Evolutionary conservation across 1,140 invertebrate genomes (phyloP), one percentile per base, ranked within the genome.

Genomic region (Bombus superbus): DNA sequence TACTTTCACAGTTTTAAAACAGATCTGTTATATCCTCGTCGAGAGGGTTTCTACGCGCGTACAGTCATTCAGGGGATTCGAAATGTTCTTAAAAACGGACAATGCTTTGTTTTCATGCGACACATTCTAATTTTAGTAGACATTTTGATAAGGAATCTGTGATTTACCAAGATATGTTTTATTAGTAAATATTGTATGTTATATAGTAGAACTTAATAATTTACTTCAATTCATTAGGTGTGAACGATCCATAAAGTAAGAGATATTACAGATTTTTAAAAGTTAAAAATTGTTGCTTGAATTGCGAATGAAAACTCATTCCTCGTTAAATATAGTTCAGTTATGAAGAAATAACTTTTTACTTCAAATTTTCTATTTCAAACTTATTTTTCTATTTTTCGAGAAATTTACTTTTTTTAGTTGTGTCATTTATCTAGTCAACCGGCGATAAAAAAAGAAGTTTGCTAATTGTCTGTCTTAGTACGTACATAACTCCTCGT

Each of bases 1-100:
- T 91, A 92, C 68, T 59, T 64, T 73, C 76, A 42, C 78, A 71
- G 38, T 42, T 84, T 83, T 84, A 84, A 84, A 78, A 94, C 91
- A 90, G 91, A 89, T 91, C 91, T 93, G 89, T 92, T 94, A n/a
- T 62, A 93, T 93, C 89, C 90, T 44, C 53, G 57, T 35, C 53
- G 28, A 35, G 15, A 15, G 11, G 13, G 6, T 42, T 42, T 53
- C 69, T 15, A 11, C 69, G 40, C 28, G 5, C 11, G 25, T 11
- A n/a, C 40, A 28, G 0, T 35, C 80, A 32, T 35, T n/a, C 28
- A 10, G 18, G 15, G 32, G 38, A 83, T 47, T 77, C 42, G 35
- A 42, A 13, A 53, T 32, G 35, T 53, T 53, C 35, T 32, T 68
- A 10, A 53, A 68, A 64, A 73, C 38, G 42, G 53, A n/a, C 53